Percentiles rank a stretch among this genome's conserved stretches.
Conservation (phyloP, 2,888 invertebrate species). For the Phorcus lineatus region DNA sequence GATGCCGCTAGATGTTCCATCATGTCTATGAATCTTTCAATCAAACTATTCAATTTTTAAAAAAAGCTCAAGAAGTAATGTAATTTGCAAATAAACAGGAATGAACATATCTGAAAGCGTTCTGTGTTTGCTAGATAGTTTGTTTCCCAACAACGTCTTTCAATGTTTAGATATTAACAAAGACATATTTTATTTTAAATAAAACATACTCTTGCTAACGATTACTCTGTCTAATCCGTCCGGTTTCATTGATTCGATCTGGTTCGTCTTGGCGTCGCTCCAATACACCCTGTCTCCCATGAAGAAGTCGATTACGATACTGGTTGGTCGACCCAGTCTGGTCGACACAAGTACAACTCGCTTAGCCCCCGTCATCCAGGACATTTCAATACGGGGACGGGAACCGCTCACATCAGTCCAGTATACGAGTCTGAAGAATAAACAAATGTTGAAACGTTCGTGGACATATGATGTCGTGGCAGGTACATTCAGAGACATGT, state of each 20-base stretch:
- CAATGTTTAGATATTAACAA: too few species aligned
- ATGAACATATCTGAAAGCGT: too few species aligned
- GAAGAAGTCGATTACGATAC: conserved; percentile 88
- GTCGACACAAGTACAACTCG: conserved; percentile 84
- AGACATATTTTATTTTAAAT: not conserved
- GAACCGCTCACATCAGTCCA: conserved; percentile 95
- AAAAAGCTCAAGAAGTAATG: not conserved
- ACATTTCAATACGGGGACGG: conserved; percentile 90
- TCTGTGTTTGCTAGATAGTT: too few species aligned
- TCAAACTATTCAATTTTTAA: too few species aligned
- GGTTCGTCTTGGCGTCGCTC: conserved; percentile 88
- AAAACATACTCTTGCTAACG: conserved; percentile 46
- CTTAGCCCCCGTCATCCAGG: conserved; percentile 98
- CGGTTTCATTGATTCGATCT: conserved; percentile 70
- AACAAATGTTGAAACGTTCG: not conserved
- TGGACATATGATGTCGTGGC: too few species aligned
- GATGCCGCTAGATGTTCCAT: too few species aligned
- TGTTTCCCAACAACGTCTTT: too few species aligned
- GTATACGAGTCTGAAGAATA: conserved; percentile 84
- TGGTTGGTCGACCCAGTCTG: conserved; percentile 86
- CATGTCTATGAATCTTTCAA: too few species aligned
- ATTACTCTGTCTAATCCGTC: conserved; percentile 71
- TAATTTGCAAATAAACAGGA: too few species aligned
- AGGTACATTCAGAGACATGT: too few species aligned
- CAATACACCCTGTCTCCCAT: conserved; percentile 91